phyloP scores from a whole-genome alignment of 2,888 invertebrate genomes.

The Oscheius sp. region DNA sequence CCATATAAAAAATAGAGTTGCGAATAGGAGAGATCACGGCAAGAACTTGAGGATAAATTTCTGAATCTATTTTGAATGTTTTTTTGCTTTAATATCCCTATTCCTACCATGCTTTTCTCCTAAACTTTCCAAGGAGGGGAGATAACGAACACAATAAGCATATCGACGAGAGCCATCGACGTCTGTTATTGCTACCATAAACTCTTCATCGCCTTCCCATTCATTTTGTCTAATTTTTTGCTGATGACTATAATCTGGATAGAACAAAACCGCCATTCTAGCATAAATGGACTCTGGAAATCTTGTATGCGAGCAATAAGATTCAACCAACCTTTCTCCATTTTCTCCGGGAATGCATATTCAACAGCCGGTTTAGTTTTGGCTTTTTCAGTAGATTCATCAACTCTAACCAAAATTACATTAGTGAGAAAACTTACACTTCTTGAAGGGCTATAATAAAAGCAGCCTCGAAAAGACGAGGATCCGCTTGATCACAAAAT shows the following conservation, averaged over 20 bases:
- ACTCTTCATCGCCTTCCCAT: slow-evolving; percentile 29
- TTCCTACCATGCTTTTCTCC: neutral
- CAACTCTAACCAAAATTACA: neutral
- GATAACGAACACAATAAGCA: slow-evolving; percentile 22
- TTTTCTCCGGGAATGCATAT: slow-evolving; percentile 10
- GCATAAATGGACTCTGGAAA: slow-evolving; percentile 3
- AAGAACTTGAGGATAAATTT: slow-evolving; percentile 18
- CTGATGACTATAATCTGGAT: slow-evolving; percentile 24
- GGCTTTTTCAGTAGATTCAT: neutral
- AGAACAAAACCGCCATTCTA: slow-evolving; percentile 17
- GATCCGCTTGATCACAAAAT: slow-evolving; percentile 9
- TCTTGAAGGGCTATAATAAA: slow-evolving; percentile 14
- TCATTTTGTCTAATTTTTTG: neutral
- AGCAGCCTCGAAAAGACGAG: slow-evolving; percentile 23
- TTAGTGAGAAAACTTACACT: slow-evolving; percentile 1
- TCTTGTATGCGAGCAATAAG: neutral
- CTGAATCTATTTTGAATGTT: neutral
- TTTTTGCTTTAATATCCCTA: neutral
- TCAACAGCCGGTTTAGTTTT: slow-evolving; percentile 8
- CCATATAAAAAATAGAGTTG: slow-evolving; percentile 28
- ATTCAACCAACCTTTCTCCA: neutral
- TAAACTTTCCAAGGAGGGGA: neutral
- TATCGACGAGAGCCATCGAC: slow-evolving; percentile 16
- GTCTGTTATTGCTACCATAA: slow-evolving; percentile 26
- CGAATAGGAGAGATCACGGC: slow-evolving; percentile 22